Percentiles rank a stretch among this genome's conserved stretches.
phyloP scores from a whole-genome alignment of 2,113 vertebrate species.

The Xiphophorus hellerii region DNA sequence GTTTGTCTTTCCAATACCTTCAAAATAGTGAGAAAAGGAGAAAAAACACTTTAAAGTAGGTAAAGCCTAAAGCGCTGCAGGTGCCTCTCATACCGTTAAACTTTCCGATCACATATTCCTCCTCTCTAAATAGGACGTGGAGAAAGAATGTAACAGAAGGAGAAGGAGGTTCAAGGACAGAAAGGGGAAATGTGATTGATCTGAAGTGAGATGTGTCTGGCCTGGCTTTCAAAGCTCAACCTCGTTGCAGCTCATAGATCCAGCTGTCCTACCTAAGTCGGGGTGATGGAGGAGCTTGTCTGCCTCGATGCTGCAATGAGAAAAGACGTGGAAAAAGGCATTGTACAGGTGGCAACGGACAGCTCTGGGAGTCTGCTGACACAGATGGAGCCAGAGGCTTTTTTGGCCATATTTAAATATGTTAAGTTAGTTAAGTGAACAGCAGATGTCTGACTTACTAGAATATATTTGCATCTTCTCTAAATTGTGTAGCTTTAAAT shows the following conservation, averaged over 20 bases:
- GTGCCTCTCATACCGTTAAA: slow-evolving; percentile 46
- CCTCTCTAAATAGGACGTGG: slow-evolving; percentile 68
- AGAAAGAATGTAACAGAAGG: slow-evolving; percentile 47
- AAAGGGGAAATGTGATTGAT: slow-evolving; percentile 76
- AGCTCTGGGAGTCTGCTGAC: slow-evolving; percentile 42
- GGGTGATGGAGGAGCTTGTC: slow-evolving; percentile 76
- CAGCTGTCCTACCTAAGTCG: slow-evolving; percentile 74
- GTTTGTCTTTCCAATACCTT: slow-evolving; percentile 16
- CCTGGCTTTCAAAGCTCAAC: slow-evolving; percentile 59
- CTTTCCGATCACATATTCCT: slow-evolving; percentile 56
- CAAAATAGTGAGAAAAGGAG: not conserved
- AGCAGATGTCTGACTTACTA: not conserved
- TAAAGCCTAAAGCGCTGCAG: slow-evolving; percentile 22
- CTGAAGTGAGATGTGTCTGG: slow-evolving; percentile 78
- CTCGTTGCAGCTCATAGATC: slow-evolving; percentile 71
- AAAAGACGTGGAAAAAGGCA: slow-evolving; percentile 48
- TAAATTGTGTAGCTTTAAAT: not conserved
- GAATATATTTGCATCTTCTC: not conserved
- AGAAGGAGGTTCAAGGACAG: slow-evolving; percentile 72
- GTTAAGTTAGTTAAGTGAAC: not conserved
- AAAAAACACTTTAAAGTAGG: slow-evolving; percentile 17
- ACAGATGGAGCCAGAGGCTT: slow-evolving; percentile 29
- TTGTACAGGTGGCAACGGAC: slow-evolving; percentile 56
- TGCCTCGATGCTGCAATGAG: slow-evolving; percentile 60
- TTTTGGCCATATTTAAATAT: slow-evolving; percentile 26